Percentiles rank a stretch among this genome's conserved stretches.
phyloP scores from a whole-genome alignment of 1,140 invertebrate genomes.

The Drosophila erecta region DNA sequence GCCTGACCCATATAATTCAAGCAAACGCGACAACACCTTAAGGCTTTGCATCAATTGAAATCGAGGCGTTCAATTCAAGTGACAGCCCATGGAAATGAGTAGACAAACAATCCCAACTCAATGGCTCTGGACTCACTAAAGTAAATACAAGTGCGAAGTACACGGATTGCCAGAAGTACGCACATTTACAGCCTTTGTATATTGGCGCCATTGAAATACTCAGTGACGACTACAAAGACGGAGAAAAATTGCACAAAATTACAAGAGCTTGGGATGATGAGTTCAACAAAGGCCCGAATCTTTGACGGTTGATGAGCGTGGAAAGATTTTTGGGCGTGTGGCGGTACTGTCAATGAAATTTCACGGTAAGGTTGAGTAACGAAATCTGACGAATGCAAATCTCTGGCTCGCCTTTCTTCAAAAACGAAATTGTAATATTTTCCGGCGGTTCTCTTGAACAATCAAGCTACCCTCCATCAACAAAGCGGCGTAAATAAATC shows the following conservation, averaged over 20 bases:
- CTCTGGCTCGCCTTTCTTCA: slow-evolving; percentile 22
- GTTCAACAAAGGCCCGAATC: slow-evolving; percentile 51
- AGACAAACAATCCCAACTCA: slow-evolving; percentile 67
- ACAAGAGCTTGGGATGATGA: slow-evolving; percentile 36
- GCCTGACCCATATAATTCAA: slow-evolving; percentile 58
- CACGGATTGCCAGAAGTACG: slow-evolving; percentile 17
- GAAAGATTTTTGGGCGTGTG: slow-evolving; percentile 61
- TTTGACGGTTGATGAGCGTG: slow-evolving; percentile 56
- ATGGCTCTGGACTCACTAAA: slow-evolving; percentile 58
- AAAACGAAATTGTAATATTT: slow-evolving; percentile 45
- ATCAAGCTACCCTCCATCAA: slow-evolving; percentile 50
- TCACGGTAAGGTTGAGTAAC: slow-evolving; percentile 45
- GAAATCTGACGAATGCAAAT: slow-evolving; percentile 31
- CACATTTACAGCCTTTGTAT: slow-evolving; percentile 21
- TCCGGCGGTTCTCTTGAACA: slow-evolving; percentile 45
- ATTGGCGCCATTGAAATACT: slow-evolving; percentile 36
- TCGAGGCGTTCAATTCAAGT: slow-evolving; percentile 67
- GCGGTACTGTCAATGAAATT: slow-evolving; percentile 59
- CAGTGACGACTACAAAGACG: slow-evolving; percentile 23
- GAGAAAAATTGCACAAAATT: slow-evolving; percentile 40
- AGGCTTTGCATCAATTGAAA: slow-evolving; percentile 67
- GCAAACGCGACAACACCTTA: slow-evolving; percentile 50
- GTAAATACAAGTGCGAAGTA: slow-evolving; percentile 40
- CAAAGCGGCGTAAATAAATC: slow-evolving; percentile 46
- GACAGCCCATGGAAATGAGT: slow-evolving; percentile 77